Conservation (phyloP, 2,113 vertebrate species). For the Megaceryle torquata region DNA sequence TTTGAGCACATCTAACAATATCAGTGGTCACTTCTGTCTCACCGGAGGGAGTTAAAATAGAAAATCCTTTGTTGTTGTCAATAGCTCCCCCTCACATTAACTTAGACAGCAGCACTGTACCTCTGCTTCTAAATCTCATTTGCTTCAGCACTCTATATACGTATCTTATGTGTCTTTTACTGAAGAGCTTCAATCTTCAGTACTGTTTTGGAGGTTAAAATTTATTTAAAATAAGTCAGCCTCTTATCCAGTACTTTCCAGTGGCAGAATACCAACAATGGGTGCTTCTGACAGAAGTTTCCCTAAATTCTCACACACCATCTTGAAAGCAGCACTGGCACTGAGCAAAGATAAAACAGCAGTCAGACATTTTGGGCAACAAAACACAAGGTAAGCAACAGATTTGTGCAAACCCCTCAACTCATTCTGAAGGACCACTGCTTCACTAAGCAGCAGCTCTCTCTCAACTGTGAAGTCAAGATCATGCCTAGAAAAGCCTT, state of each 20-base stretch:
- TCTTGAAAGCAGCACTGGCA: neutral
- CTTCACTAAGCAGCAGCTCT: neutral
- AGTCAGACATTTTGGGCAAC: neutral
- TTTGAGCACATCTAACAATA: neutral
- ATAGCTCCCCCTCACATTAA: neutral
- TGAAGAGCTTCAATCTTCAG: neutral
- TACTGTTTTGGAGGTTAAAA: neutral
- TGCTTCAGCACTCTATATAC: neutral
- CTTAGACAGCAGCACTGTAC: neutral
- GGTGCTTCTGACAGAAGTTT: neutral
- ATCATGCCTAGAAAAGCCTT: neutral
- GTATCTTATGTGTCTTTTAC: neutral
- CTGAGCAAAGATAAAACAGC: neutral
- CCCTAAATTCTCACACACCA: neutral
- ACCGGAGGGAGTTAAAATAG: neutral
- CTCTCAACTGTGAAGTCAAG: neutral
- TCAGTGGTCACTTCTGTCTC: neutral
- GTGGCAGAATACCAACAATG: neutral
- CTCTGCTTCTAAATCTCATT: neutral
- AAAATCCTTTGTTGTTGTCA: neutral
- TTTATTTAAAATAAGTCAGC: neutral
- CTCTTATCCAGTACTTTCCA: neutral
- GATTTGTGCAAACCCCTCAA: neutral
- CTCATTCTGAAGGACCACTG: neutral
- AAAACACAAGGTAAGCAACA: neutral